Evolutionary conservation across 2,888 invertebrate genomes (phyloP).

Genomic region (Colostygia pectinataria): DNA sequence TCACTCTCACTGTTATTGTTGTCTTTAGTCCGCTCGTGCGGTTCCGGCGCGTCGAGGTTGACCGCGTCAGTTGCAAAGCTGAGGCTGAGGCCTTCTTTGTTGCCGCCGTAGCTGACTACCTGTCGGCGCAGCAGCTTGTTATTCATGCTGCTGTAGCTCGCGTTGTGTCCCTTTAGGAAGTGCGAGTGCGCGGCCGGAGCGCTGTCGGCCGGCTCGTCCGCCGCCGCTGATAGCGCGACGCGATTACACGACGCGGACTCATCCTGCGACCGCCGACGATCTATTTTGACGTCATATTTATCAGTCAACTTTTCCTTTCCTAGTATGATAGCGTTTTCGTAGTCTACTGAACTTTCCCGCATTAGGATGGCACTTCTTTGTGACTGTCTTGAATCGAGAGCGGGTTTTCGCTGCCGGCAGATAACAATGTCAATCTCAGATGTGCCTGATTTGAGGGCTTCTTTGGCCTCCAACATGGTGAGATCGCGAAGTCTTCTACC

Average conservation of each 20-base stretch:
- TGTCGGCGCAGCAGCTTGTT: constrained; percentile 83
- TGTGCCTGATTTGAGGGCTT: constrained; percentile 84
- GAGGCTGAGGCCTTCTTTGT: constrained; percentile 69
- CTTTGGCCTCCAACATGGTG: constrained; percentile 85
- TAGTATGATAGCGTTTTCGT: constrained; percentile 84
- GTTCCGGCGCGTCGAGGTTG: constrained; percentile 70
- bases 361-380: constrained; percentile 62
- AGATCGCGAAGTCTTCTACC: constrained; percentile 86
- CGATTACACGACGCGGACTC: constrained; percentile 76
- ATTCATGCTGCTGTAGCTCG: constrained; percentile 84
- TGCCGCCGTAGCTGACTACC: constrained; percentile 81
- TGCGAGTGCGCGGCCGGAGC: constrained; percentile 75
- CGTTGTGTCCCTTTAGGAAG: constrained; percentile 85
- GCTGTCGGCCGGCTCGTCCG: constrained; percentile 68
- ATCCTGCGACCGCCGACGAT: constrained; percentile 85
- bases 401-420: constrained; percentile 72
- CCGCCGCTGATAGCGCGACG: constrained; percentile 69
- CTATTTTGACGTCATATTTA: constrained; percentile 85
- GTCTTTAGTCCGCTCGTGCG: constrained; percentile 56
- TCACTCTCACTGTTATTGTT: constrained; percentile 67
- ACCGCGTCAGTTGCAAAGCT: constrained; percentile 67
- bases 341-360: constrained; percentile 88
- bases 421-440: constrained; percentile 87
- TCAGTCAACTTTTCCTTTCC: constrained; percentile 76
- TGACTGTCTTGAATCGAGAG: constrained; percentile 47